Conservation (phyloP, 2,888 invertebrate species). For the Hypena proboscidalis region DNA sequence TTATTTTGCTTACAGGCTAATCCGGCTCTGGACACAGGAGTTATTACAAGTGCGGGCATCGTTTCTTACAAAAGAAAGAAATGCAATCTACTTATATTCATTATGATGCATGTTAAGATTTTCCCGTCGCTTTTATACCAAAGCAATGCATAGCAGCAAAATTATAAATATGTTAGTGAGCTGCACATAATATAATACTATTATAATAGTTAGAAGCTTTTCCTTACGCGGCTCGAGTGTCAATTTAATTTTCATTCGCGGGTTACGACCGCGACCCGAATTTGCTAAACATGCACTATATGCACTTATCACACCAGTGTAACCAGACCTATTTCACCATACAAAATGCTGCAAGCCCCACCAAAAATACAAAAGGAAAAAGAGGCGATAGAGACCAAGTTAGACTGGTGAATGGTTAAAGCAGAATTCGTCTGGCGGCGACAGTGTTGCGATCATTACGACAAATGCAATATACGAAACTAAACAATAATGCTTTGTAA, state of each 20-base stretch:
- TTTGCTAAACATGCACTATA: conserved; percentile 42
- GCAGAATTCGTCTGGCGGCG: conserved; percentile 32
- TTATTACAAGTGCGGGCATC: no score
- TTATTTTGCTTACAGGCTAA: no score
- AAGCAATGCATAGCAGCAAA: no score
- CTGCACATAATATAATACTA: no score
- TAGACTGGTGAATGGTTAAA: conserved; percentile 18
- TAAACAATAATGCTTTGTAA: conserved; percentile 41
- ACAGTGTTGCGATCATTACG: conserved; percentile 34
- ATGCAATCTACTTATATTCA: no score
- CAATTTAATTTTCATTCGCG: conserved; percentile 54
- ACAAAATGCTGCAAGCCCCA: conserved; percentile 3
- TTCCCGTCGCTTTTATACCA: no score
- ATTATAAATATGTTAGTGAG: no score
- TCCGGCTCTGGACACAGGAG: no score
- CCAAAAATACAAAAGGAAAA: neutral
- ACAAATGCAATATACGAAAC: conserved; percentile 37
- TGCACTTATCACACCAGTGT: conserved; percentile 24
- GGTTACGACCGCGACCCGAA: conserved; percentile 42
- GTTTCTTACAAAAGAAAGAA: no score
- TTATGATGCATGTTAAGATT: no score
- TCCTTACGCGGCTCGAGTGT: conserved; percentile 28
- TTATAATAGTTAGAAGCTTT: no score
- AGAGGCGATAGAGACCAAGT: conserved; percentile 16
- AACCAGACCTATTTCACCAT: conserved; percentile 15